Evolutionary conservation across 2,888 invertebrate genomes (phyloP).

Genomic region (Clepsis dumicolana): DNA sequence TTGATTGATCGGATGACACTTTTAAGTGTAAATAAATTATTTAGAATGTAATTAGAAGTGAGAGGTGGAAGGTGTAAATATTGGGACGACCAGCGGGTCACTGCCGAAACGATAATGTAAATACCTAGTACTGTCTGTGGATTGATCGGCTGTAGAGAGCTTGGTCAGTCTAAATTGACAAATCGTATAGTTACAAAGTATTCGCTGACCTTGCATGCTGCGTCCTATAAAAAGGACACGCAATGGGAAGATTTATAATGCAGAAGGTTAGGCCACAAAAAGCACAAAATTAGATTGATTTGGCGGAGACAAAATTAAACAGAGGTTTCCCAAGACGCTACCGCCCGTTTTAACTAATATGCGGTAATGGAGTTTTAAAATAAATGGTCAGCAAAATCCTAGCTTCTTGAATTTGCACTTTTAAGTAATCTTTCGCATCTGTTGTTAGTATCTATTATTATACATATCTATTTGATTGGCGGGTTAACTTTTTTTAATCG

Average conservation of each 20-base stretch:
- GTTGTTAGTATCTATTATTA: no score
- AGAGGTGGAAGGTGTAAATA: conserved; percentile 45
- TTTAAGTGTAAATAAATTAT: conserved; percentile 33
- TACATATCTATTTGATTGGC: neutral
- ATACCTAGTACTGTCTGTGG: conserved; percentile 5
- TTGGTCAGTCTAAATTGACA: conserved; percentile 13
- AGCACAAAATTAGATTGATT: neutral
- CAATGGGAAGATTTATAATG: neutral
- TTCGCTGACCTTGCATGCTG: neutral
- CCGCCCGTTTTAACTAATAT: no score
- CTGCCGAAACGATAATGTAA: conserved; percentile 64
- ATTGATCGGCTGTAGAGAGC: neutral
- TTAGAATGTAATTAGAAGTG: conserved; percentile 24
- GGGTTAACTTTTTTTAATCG: neutral
- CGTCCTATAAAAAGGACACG: neutral
- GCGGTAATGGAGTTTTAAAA: no score
- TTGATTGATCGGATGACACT: neutral
- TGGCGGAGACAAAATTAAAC: neutral
- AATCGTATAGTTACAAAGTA: neutral
- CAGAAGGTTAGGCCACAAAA: neutral
- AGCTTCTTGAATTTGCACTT: no score
- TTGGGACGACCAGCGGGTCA: conserved; percentile 73
- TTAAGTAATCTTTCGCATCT: no score
- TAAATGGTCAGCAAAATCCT: no score
- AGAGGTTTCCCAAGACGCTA: neutral